Percentiles rank a stretch among this genome's conserved stretches.
Evolutionary conservation across 2,888 invertebrate genomes (phyloP).

Genomic region (Cryptocephalus moraei): DNA sequence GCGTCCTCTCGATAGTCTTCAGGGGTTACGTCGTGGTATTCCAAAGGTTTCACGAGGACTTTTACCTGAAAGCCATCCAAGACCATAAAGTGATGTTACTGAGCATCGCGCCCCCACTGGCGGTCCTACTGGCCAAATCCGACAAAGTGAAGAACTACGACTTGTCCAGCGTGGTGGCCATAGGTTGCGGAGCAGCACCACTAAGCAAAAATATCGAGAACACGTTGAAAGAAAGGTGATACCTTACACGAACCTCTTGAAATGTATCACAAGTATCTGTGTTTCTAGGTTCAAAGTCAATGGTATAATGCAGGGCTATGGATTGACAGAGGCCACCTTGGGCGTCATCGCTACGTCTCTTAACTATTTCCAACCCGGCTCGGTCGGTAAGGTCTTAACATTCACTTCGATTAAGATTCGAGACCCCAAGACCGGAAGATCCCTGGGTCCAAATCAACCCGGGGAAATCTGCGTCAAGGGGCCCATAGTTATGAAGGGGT

Average conservation of each 20-base stretch:
- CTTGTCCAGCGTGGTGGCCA: conserved; percentile 53
- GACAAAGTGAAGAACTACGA: conserved; percentile 68
- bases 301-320: conserved; percentile 52
- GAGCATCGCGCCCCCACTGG: conserved; percentile 69
- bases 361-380: conserved; percentile 41
- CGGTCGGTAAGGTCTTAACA: conserved; percentile 51
- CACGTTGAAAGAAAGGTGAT: conserved; percentile 39
- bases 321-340: conserved; percentile 68
- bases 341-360: conserved; percentile 35
- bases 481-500: conserved; percentile 57
- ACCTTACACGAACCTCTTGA: not conserved
- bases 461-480: conserved; percentile 77
- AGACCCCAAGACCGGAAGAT: conserved; percentile 49
- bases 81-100: conserved; percentile 55
- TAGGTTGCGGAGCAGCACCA: conserved; percentile 73
- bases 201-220: conserved; percentile 58
- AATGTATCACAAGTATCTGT: not conserved
- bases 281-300: not conserved
- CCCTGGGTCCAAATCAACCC: conserved; percentile 47
- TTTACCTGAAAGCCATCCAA: conserved; percentile 59
- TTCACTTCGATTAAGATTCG: conserved; percentile 52
- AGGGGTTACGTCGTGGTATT: conserved; percentile 18
- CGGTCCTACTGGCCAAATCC: conserved; percentile 72
- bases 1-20: conserved; percentile 14
- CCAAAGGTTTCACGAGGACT: conserved; percentile 31